Evolutionary conservation across 2,888 invertebrate species (phyloP).

Genomic region (Dusona sp.): DNA sequence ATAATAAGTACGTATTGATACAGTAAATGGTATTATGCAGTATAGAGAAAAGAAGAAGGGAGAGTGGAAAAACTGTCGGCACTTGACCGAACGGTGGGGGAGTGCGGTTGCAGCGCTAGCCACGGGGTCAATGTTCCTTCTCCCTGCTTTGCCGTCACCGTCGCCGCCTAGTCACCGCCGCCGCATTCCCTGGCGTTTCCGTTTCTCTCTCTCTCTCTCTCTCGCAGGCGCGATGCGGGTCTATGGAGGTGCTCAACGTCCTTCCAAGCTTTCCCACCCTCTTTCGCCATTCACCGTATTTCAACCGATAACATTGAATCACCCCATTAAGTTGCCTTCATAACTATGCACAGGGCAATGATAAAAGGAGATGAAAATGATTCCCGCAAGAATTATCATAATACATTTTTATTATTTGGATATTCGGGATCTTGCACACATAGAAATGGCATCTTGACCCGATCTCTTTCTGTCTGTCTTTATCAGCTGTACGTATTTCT

Average conservation of each 20-base stretch:
- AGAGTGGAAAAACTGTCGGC: conserved; percentile 29
- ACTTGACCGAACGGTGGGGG: conserved; percentile 28
- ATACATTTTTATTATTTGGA: neutral
- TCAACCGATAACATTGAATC: neutral
- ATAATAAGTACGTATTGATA: neutral
- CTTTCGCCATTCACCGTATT: neutral
- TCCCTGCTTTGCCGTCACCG: conserved; percentile 31
- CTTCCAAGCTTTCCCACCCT: conserved; percentile 36
- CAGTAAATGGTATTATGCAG: neutral
- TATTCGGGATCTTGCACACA: conserved; percentile 6
- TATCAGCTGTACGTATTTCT: conserved; percentile 3
- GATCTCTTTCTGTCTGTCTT: conserved; percentile 18
- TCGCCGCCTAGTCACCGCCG: conserved; percentile 48
- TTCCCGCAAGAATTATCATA: neutral
- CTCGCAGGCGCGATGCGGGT: conserved; percentile 19
- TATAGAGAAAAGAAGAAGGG: neutral
- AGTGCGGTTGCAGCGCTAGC: conserved; percentile 41
- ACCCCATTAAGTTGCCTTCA: neutral
- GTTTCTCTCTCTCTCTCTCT: conserved; percentile 2
- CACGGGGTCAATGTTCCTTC: conserved; percentile 54
- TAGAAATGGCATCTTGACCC: conserved; percentile 28
- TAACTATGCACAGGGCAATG: conserved; percentile 3
- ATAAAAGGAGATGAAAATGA: too few relatives aligned
- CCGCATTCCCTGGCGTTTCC: conserved; percentile 51
- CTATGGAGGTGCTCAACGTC: conserved; percentile 55